phyloP scores from a whole-genome alignment of 53 echinoderm and acorn worm genomes.

The Arbacia lixula region DNA sequence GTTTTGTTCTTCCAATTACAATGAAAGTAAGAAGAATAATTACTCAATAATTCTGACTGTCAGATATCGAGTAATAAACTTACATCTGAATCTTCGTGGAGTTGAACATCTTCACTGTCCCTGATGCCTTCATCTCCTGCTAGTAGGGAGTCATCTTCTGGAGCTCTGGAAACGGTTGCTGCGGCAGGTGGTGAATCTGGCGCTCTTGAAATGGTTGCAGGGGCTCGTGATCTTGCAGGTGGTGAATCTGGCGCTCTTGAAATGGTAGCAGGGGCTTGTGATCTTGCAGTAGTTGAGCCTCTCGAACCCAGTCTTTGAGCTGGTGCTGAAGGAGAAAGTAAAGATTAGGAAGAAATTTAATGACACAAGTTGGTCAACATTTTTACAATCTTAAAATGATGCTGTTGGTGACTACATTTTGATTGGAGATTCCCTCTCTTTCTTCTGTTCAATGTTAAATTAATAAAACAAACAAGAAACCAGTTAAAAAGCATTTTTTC shows the following conservation, averaged over 20 bases:
- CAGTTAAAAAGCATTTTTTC: too few species aligned
- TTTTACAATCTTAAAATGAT: background rate
- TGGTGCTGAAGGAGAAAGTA: background rate
- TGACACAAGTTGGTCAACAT: background rate
- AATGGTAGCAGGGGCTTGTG: background rate
- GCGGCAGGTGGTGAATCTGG: conserved; percentile 4
- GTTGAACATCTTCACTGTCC: background rate
- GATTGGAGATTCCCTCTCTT: too few species aligned
- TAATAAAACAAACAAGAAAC: too few species aligned
- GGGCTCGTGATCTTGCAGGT: background rate
- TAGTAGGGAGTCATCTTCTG: background rate
- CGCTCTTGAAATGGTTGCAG: conserved; percentile 6
- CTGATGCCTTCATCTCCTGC: conserved; percentile 11
- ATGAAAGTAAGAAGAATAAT: too few species aligned
- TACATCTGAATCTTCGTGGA: conserved; percentile 25
- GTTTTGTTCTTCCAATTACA: too few species aligned
- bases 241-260: conserved; percentile 13
- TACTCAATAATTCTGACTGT: too few species aligned
- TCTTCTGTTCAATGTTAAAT: too few species aligned
- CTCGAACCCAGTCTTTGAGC: background rate
- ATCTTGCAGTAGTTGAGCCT: background rate
- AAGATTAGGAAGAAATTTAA: background rate
- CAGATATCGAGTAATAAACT: background rate
- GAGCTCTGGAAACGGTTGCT: too few species aligned
- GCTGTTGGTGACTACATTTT: too few species aligned